Base-by-base conservation (phyloP, 2,888 invertebrate species). In the Spicauda simplicius region DNA sequence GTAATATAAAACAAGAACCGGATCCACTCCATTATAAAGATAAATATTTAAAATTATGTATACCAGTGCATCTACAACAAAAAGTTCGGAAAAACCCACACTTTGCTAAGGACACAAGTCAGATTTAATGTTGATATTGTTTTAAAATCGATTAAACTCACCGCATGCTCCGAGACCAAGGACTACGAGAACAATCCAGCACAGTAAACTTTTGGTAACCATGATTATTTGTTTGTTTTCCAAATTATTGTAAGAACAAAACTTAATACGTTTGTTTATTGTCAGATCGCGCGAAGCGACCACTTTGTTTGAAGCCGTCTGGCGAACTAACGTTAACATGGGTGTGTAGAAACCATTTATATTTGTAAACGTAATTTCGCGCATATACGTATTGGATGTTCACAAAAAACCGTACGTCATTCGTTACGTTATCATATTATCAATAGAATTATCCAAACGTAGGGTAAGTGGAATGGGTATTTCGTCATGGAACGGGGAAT, bases 81-180 rank as follows among this genome's bases (percentile, higher is more conserved):
- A 65, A 65, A 65, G 37, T 53, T 20, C 37, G 64, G 64, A 65
- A 64, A 64, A 64, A 57, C 64, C 64, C 64, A 52, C 45, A 30
- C 37, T 25, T 62, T 45, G 20, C 25, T 58, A 53, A 58, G 58
- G 58, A 58, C 64, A 65, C 53, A 19, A 18, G 16, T 52, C 20
- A 25, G 20, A 18, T 45, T 55, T 41, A 37, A 30, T 58, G 58
- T 64, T 41, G 52, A 37, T 64, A 37, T 37, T 20, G 50, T 25
- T 53, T 33, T 16, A 19, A 54, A 59, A 59, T 54, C 30, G 18
- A 65, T 59, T 33, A n/a, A 18, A 45, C 65, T 65, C 30, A 65
- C 65, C 65, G 19, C 65, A 41, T 16, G 30, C 16, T 16, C 20
- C 41, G 18, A 16, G 25, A 11, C 65, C 19, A 12, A 65, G 0